These are phyloP conservation scores for Lasioglossum baleicum DNA, from an alignment of 1,140 invertebrate genomes.

Conservation along the genomic window DNA sequence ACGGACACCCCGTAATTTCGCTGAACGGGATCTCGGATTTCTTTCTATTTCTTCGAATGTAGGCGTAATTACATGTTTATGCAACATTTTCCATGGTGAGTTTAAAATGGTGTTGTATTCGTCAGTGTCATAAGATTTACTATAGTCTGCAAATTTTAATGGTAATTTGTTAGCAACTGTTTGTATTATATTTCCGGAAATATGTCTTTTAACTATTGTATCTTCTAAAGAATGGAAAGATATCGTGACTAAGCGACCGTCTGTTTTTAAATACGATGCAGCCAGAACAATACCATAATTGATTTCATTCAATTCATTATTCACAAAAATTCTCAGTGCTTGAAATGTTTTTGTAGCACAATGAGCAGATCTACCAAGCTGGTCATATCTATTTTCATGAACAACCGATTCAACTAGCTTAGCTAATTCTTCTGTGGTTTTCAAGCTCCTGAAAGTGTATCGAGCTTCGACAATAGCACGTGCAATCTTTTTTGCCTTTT, in stretches of 20 bases:
- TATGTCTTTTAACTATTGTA: constrained; percentile 95
- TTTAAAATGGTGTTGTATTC: constrained; percentile 83
- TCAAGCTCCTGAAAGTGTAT: constrained; percentile 88
- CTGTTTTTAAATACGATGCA: constrained; percentile 87
- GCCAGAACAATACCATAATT: constrained; percentile 93
- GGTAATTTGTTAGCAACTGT: constrained; percentile 84
- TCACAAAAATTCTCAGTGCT: constrained; percentile 96
- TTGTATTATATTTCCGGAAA: constrained; percentile 88
- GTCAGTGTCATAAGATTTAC: constrained; percentile 80
- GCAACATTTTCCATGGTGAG: constrained; percentile 87
- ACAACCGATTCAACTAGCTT: constrained; percentile 86
- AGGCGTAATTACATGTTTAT: constrained; percentile 90
- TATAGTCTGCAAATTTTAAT: constrained; percentile 83
- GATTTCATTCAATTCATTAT: constrained; percentile 98
- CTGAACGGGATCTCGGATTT: constrained; percentile 93
- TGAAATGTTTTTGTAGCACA: constrained; percentile 96
- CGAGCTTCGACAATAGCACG: constrained; percentile 93
- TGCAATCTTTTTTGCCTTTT: constrained; percentile 91
- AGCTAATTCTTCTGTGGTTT: constrained; percentile 91
- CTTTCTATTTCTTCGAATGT: constrained; percentile 85
- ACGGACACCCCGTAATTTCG: constrained; percentile 91
- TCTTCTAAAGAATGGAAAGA: constrained; percentile 97
- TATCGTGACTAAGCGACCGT: constrained; percentile 89
- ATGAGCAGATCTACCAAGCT: constrained; percentile 87
- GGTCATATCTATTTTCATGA: constrained; percentile 82